A percentile compares a stretch with the other conserved stretches of the same genome.
These are phyloP conservation scores for Dicycla oo DNA, from an alignment of 2,888 invertebrate genomes.

Conservation along the genomic window DNA sequence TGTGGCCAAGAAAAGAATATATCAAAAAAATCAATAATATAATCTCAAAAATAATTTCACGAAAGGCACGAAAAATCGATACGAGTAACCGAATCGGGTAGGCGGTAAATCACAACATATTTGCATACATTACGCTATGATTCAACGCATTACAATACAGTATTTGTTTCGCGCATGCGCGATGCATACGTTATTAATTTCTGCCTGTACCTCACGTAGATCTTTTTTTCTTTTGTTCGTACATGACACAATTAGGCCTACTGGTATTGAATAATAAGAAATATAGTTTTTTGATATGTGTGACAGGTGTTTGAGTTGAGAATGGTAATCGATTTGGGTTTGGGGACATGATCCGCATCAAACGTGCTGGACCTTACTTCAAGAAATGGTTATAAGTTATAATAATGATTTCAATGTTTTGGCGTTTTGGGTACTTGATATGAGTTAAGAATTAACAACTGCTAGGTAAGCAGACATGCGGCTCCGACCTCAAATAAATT, in stretches of 20 bases:
- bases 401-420: slow-evolving; percentile 37
- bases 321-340: slow-evolving; percentile 31
- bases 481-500: no score
- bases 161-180: slow-evolving; percentile 74
- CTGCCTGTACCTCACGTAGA: slow-evolving; percentile 52
- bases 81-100: slow-evolving; percentile 59
- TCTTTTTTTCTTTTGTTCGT: slow-evolving; percentile 63
- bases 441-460: not conserved
- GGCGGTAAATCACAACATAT: slow-evolving; percentile 75
- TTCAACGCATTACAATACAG: slow-evolving; percentile 82
- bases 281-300: slow-evolving; percentile 45
- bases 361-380: slow-evolving; percentile 33
- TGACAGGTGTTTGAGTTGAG: slow-evolving; percentile 43
- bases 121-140: slow-evolving; percentile 80
- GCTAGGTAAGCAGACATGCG: no score
- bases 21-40: slow-evolving; percentile 41
- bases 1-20: slow-evolving; percentile 53
- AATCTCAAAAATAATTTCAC: slow-evolving; percentile 50
- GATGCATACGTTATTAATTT: slow-evolving; percentile 73
- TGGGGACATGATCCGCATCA: slow-evolving; percentile 38
- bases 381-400: slow-evolving; percentile 14
- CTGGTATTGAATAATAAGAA: slow-evolving; percentile 58
- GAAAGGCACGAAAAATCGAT: slow-evolving; percentile 44
- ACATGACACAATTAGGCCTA: slow-evolving; percentile 65
- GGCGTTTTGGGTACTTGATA: not conserved